A percentile compares a stretch with the other conserved stretches of the same genome.
phyloP scores from a whole-genome alignment of 1,140 invertebrate genomes.

The Orius insidiosus region DNA sequence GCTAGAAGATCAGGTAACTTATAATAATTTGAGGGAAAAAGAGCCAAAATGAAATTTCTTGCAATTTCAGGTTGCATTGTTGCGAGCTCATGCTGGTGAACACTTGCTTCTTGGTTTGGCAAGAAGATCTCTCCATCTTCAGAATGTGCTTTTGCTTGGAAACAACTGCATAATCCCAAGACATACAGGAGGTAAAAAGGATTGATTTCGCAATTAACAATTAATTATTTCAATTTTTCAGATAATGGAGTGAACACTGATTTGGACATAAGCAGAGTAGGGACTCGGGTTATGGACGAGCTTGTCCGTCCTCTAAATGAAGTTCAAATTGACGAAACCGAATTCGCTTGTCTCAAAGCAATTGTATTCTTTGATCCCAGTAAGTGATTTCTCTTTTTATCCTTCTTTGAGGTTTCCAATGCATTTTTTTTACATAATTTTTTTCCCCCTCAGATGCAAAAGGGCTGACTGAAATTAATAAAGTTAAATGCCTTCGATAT shows the following conservation, averaged over 20 bases:
- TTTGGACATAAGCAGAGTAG: slow-evolving; percentile 68
- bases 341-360: slow-evolving; percentile 92
- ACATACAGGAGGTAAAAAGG: slow-evolving; percentile 20
- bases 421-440: too few species aligned
- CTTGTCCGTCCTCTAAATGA: slow-evolving; percentile 80
- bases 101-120: slow-evolving; percentile 84
- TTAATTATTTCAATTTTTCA: slow-evolving; percentile 10
- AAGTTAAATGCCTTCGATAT: slow-evolving; percentile 75
- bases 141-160: slow-evolving; percentile 75
- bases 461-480: slow-evolving; percentile 64
- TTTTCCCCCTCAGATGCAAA: too few species aligned
- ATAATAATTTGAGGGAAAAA: too few species aligned
- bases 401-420: not conserved
- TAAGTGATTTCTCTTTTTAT: slow-evolving; percentile 31
- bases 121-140: slow-evolving; percentile 73
- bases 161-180: slow-evolving; percentile 90
- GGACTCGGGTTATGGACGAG: slow-evolving; percentile 84
- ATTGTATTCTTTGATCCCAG: slow-evolving; percentile 96
- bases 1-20: slow-evolving; percentile 81
- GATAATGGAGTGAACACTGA: slow-evolving; percentile 29
- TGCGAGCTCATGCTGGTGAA: slow-evolving; percentile 89
- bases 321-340: slow-evolving; percentile 89
- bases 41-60: not conserved
- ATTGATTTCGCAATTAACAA: too few species aligned
- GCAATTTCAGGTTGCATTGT: slow-evolving; percentile 60